These are phyloP conservation scores for Camponotus floridanus DNA, from an alignment of 1,140 invertebrate genomes.

Conservation along the genomic window DNA sequence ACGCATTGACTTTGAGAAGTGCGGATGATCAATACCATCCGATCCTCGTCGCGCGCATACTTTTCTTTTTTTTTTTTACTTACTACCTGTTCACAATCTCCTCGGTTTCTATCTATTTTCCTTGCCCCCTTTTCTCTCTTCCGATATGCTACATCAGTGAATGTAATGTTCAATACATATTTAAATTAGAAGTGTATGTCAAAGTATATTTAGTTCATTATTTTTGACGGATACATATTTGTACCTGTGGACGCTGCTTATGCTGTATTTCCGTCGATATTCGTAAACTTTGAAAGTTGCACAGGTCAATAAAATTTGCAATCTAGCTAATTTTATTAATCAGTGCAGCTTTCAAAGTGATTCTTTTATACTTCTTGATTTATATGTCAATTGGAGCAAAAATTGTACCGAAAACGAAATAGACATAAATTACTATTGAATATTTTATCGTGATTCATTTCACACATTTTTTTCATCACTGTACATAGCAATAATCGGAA, in stretches of 20 bases:
- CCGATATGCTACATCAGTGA: conserved; percentile 22
- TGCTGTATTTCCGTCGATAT: background rate
- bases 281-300: background rate
- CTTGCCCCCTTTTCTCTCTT: too few species aligned
- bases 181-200: conserved; percentile 33
- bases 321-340: conserved; percentile 1
- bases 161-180: conserved; percentile 10
- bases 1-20: conserved; percentile 56
- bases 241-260: conserved; percentile 31
- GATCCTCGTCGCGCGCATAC: conserved; percentile 40
- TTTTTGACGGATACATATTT: conserved; percentile 28
- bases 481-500: conserved; percentile 23
- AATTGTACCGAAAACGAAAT: conserved; percentile 38
- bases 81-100: background rate
- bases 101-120: background rate
- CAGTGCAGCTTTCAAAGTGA: background rate
- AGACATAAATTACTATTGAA: conserved; percentile 26
- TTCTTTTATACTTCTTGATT: background rate
- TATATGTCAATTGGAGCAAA: conserved; percentile 19
- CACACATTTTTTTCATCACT: background rate
- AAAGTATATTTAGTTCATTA: conserved; percentile 19
- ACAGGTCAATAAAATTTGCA: background rate
- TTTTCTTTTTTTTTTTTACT: conserved; percentile 12
- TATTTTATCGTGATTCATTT: background rate
- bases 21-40: conserved; percentile 52